A percentile compares a stretch with the other conserved stretches of the same genome.
These are phyloP conservation scores for Oryzias sinensis DNA, from an alignment of 2,797 vertebrate genomes.

Conservation along the genomic window DNA sequence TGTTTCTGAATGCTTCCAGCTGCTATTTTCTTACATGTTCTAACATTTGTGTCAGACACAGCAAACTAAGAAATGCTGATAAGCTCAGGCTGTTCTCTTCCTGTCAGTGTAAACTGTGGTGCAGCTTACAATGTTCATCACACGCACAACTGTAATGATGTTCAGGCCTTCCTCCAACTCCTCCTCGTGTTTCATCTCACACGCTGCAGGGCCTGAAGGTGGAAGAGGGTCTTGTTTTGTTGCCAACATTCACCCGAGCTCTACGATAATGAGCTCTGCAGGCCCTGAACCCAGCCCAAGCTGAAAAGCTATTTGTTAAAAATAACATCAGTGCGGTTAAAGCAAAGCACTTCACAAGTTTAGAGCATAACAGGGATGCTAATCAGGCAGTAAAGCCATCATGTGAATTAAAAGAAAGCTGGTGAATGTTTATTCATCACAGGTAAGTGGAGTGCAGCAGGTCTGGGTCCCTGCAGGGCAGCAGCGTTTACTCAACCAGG, in stretches of 20 bases:
- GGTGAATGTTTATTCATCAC: slow-evolving; percentile 60
- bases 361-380: slow-evolving; percentile 37
- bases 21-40: neutral
- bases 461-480: slow-evolving; percentile 33
- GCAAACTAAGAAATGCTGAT: slow-evolving; percentile 1
- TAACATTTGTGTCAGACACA: neutral
- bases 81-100: slow-evolving; percentile 1
- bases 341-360: slow-evolving; percentile 30
- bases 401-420: slow-evolving; percentile 33
- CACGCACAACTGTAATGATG: slow-evolving; percentile 31
- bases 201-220: slow-evolving; percentile 54
- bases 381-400: slow-evolving; percentile 50
- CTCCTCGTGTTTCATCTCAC: slow-evolving; percentile 50
- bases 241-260: slow-evolving; percentile 55
- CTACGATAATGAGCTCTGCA: slow-evolving; percentile 60
- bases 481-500: slow-evolving; percentile 35
- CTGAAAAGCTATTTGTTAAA: slow-evolving; percentile 51
- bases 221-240: slow-evolving; percentile 46
- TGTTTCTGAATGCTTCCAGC: neutral
- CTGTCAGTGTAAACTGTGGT: slow-evolving; percentile 5
- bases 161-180: slow-evolving; percentile 44
- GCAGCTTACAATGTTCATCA: slow-evolving; percentile 29
- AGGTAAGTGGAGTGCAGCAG: slow-evolving; percentile 45
- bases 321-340: slow-evolving; percentile 48
- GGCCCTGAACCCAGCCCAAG: slow-evolving; percentile 47